These are phyloP conservation scores for Gymnocephalus cernua DNA, from an alignment of 2,113 vertebrate genomes.

Conservation along the genomic window DNA sequence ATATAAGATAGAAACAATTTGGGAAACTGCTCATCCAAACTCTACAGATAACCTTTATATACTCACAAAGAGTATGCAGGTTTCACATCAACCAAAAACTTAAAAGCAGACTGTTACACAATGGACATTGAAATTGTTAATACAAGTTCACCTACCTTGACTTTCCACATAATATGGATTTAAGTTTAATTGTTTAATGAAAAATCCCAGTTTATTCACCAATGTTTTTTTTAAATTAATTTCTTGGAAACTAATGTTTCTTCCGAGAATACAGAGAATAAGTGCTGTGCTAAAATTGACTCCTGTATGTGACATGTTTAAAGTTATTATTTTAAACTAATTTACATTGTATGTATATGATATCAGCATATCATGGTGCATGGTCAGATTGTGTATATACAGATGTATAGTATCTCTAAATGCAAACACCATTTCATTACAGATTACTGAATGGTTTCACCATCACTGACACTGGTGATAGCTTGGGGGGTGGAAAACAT, in stretches of 20 bases:
- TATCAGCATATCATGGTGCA: background rate
- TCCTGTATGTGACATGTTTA: background rate
- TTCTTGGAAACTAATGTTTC: too few species aligned
- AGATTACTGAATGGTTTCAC: constrained; percentile 36
- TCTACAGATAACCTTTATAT: too few species aligned
- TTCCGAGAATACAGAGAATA: background rate
- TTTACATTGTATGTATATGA: background rate
- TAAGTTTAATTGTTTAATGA: too few species aligned
- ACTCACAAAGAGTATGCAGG: too few species aligned
- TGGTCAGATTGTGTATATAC: background rate
- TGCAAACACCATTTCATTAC: constrained; percentile 39
- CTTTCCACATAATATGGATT: too few species aligned
- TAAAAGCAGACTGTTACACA: too few species aligned
- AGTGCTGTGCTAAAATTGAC: background rate
- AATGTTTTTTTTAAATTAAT: too few species aligned
- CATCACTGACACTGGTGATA: background rate
- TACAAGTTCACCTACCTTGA: too few species aligned
- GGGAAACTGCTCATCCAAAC: background rate
- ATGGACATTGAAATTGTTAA: too few species aligned
- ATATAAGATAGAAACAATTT: background rate
- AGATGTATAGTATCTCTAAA: background rate
- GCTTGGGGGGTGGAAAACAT: background rate
- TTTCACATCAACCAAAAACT: too few species aligned
- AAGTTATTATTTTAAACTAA: too few species aligned
- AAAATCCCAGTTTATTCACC: too few species aligned